Conservation (phyloP, 2,888 invertebrate genomes). For the Salpingus planirostris region DNA sequence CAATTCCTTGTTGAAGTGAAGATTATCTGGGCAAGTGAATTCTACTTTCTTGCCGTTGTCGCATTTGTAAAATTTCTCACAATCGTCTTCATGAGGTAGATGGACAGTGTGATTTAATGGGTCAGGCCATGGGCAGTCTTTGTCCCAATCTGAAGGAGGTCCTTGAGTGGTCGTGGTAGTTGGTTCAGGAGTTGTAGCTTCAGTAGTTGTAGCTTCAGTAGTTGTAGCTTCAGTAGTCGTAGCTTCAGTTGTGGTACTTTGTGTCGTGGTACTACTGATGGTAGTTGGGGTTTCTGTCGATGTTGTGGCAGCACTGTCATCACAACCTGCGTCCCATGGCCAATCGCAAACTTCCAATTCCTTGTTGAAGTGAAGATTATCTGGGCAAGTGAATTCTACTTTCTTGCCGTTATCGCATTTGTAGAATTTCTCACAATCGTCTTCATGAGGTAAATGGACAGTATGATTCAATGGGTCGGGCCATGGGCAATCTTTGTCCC, state of each 20-base stretch:
- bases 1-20: constrained; percentile 20
- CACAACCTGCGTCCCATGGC: too few relatives aligned
- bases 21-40: constrained; percentile 18
- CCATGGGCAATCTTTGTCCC: too few relatives aligned
- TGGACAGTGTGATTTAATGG: constrained; percentile 9
- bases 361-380: too few relatives aligned
- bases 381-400: not conserved
- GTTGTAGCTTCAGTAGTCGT: too few relatives aligned
- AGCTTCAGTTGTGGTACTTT: too few relatives aligned
- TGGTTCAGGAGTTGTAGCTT: constrained; percentile 1
- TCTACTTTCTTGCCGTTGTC: constrained; percentile 20
- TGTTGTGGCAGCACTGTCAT: too few relatives aligned
- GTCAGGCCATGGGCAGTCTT: constrained; percentile 6
- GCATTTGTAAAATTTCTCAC: constrained; percentile 20
- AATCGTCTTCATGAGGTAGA: constrained; percentile 21
- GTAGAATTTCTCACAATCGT: not conserved
- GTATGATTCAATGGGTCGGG: too few relatives aligned
- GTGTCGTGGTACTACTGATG: too few relatives aligned
- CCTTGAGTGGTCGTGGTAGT: constrained; percentile 2
- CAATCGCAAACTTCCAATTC: too few relatives aligned
- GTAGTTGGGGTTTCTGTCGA: too few relatives aligned
- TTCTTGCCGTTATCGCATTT: not conserved
- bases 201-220: too few relatives aligned
- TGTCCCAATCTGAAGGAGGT: not conserved
- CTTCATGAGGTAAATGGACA: too few relatives aligned